Conservation (phyloP, 1,140 invertebrate genomes). For the Vanessa tameamea region DNA sequence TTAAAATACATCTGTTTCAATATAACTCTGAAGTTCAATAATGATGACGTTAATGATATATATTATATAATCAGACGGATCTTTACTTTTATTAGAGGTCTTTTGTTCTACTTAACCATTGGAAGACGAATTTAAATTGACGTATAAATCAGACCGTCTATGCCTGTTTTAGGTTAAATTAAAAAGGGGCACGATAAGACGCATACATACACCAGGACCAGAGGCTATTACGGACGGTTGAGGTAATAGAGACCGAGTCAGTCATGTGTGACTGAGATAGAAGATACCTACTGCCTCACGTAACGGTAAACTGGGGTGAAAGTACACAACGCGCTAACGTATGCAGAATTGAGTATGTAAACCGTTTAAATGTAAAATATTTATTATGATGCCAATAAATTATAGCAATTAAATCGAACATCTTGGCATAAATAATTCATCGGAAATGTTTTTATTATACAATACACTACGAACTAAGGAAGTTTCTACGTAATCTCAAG, state of each 20-base stretch:
- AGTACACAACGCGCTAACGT: conserved; percentile 63
- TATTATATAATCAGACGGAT: not conserved
- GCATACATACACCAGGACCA: conserved; percentile 37
- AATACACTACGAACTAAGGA: conserved; percentile 17
- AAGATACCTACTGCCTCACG: conserved; percentile 52
- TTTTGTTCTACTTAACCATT: conserved; percentile 34
- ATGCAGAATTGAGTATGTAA: conserved; percentile 8
- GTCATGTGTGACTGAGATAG: conserved; percentile 52
- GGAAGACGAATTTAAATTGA: conserved; percentile 53
- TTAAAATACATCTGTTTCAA: not conserved
- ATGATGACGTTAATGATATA: not conserved
- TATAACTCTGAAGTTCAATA: not conserved
- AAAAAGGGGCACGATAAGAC: conserved; percentile 59
- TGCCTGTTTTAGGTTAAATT: conserved; percentile 64
- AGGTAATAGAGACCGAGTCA: conserved; percentile 59
- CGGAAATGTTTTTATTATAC: conserved; percentile 5
- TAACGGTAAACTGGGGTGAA: conserved; percentile 74
- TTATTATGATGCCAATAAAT: not conserved
- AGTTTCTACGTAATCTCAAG: conserved; percentile 18
- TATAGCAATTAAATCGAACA: no score
- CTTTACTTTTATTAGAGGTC: not conserved
- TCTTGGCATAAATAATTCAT: not conserved
- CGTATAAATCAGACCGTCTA: conserved; percentile 56
- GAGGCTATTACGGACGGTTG: conserved; percentile 54
- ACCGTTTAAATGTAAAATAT: conserved; percentile 1